Evolutionary conservation across 2,113 vertebrate species (phyloP).

Genomic region (Turdus rufiventris): DNA sequence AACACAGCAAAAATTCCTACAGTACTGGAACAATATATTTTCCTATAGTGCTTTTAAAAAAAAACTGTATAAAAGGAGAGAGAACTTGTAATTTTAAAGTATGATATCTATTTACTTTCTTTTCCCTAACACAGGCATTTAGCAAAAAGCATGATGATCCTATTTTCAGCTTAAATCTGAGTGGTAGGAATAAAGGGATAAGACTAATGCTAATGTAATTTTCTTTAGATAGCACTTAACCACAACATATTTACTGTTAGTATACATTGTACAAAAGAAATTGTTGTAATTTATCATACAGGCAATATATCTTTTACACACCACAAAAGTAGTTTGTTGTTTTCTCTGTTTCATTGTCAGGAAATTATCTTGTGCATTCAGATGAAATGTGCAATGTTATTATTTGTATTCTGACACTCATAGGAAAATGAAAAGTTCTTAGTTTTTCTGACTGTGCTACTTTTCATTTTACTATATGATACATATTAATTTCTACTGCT

Average conservation of each 20-base stretch:
- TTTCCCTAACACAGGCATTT: neutral
- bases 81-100: neutral
- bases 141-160: neutral
- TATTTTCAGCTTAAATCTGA: neutral
- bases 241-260: neutral
- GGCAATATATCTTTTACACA: neutral
- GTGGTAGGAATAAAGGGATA: neutral
- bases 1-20: neutral
- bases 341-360: neutral
- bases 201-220: neutral
- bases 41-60: neutral
- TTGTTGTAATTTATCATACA: neutral
- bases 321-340: neutral
- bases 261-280: neutral
- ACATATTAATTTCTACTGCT: neutral
- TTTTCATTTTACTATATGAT: neutral
- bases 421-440: neutral
- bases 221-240: neutral
- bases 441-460: neutral
- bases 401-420: neutral
- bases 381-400: neutral
- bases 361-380: neutral
- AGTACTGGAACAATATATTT: neutral
- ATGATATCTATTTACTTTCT: neutral
- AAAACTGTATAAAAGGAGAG: rapidly evolving